Base-by-base conservation (phyloP, 2,888 invertebrate genomes). In the Drosophila putrida region DNA sequence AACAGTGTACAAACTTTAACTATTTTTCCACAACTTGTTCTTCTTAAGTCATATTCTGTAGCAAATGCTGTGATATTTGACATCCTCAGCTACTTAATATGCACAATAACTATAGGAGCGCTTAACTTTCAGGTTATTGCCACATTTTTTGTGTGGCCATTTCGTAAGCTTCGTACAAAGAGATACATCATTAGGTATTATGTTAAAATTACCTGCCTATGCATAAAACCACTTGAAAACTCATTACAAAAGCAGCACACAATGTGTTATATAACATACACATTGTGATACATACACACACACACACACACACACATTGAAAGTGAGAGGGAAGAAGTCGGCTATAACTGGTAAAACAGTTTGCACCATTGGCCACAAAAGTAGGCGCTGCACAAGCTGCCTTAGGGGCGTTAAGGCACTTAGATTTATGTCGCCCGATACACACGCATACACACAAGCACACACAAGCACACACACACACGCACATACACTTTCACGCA, bases 161-260 rank as follows among this genome's bases (percentile, higher is more conserved):
- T 72, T 71, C 38, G 70, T 83, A 55, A 62, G 72, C 59, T 63
- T 50, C 49, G 49, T 57, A 62, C n/a, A 46, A 71, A 77, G 69
- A 75, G 70, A 87, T 82, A 84, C 88, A 84, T 84, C 83, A 87
- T 84, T 84, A 87, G 88, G 82, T 58, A 82, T 84, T 87, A 88
- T 85, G 80, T 59, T 64, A 70, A 84, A 85, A 84, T 88, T 85
- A 88, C 83, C 88, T 85, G 71, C 82, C 85, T 84, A 85, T 87
- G 86, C 83, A 87, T 82, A 80, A 85, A 84, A 87, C 88, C 88
- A 84, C 83, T 84, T 84, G 85, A 84, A 84, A 84, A 84, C 83
- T 84, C 83, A 84, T 84, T 84, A 84, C 85, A 80, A 73, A 75
- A 71, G 77, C 82, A 54, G 50, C 70, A 66, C 61, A 70, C 63